These are phyloP conservation scores for Syngnathus acus DNA, from an alignment of 2,797 vertebrate species.

Conservation along the genomic window DNA sequence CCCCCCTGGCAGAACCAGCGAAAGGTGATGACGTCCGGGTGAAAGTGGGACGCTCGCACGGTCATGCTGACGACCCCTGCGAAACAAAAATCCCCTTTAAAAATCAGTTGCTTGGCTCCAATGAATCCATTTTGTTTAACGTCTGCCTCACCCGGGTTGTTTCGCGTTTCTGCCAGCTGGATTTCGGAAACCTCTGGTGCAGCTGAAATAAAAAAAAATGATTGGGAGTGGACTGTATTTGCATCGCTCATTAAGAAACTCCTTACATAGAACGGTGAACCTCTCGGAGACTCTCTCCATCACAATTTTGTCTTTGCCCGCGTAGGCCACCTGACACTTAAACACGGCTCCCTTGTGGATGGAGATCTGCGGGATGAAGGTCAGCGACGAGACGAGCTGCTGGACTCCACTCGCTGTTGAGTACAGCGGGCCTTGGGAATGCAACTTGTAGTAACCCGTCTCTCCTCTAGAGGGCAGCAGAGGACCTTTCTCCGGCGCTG, in stretches of 20 bases:
- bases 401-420: conserved; percentile 45
- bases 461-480: conserved; percentile 56
- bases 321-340: conserved; percentile 73
- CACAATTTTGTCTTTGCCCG: conserved; percentile 72
- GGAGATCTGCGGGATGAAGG: conserved; percentile 69
- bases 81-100: not conserved
- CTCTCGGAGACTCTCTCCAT: conserved; percentile 69
- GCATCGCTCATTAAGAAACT: not conserved
- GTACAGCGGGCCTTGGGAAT: conserved; percentile 55
- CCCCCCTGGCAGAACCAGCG: conserved; percentile 78
- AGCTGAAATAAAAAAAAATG: conserved; percentile 45
- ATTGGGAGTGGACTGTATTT: not conserved
- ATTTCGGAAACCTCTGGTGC: conserved; percentile 72
- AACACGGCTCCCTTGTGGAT: conserved; percentile 70
- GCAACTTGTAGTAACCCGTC: conserved; percentile 70
- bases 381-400: conserved; percentile 68
- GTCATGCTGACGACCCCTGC: conserved; percentile 68
- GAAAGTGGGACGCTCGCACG: conserved; percentile 62
- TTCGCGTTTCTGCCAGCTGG: conserved; percentile 62
- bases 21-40: conserved; percentile 75
- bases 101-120: too few relatives aligned
- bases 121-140: not conserved
- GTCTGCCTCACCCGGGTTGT: conserved; percentile 53
- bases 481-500: conserved; percentile 63
- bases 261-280: conserved; percentile 70